Evolutionary conservation across 2,113 vertebrate genomes (phyloP).

Genomic region (Charadrius vociferus): DNA sequence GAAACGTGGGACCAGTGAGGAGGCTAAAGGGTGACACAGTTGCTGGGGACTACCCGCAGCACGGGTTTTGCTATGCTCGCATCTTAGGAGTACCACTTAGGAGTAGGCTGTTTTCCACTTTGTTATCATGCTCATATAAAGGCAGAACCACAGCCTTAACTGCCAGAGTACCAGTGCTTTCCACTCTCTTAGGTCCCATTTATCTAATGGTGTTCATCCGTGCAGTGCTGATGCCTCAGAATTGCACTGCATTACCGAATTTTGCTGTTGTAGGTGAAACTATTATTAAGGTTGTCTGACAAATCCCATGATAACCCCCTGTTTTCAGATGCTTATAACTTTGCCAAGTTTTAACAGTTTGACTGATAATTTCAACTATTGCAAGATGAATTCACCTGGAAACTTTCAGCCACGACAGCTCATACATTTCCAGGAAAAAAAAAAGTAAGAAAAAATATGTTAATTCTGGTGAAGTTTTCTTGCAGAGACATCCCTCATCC

Average conservation of each 20-base stretch:
- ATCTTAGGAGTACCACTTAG: not conserved
- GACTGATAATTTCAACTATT: not conserved
- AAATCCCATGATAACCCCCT: not conserved
- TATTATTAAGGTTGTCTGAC: conserved; percentile 42
- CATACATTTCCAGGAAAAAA: not conserved
- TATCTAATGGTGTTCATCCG: conserved; percentile 5
- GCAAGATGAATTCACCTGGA: conserved; percentile 24
- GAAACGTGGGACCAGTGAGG: not conserved
- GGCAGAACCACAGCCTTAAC: not conserved
- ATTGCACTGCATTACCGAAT: not conserved
- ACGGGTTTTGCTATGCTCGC: not conserved
- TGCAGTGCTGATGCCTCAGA: conserved; percentile 51
- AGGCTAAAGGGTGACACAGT: not conserved
- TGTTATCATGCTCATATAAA: not conserved
- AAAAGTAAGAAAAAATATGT: not conserved
- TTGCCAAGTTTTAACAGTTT: not conserved
- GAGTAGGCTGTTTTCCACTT: not conserved
- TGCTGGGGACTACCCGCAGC: not conserved
- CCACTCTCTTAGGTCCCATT: conserved; percentile 17
- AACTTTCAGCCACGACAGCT: not conserved
- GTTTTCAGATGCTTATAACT: not conserved
- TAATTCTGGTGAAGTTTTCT: conserved; percentile 16
- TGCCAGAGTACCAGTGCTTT: not conserved
- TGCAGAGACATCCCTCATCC: not conserved
- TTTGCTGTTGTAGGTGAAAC: conserved; percentile 48